A percentile compares a stretch with the other conserved stretches of the same genome.
Conservation (phyloP, 2,113 vertebrate species). For the Halcyon malimbica region DNA sequence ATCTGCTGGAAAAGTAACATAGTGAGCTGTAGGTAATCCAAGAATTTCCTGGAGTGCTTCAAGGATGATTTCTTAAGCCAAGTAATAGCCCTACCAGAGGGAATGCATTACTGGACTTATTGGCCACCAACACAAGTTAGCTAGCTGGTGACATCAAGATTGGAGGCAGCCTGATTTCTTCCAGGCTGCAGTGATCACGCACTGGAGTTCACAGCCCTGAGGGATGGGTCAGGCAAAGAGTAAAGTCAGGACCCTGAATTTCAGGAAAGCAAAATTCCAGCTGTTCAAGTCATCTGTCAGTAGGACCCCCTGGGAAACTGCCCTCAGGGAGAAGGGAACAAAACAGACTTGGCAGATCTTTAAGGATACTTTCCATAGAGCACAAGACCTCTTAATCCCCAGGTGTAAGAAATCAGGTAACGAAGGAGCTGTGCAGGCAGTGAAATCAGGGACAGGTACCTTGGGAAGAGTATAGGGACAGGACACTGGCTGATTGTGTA, state of each 20-base stretch:
- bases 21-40: neutral
- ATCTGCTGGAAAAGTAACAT: neutral
- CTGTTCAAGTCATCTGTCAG: neutral
- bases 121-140: neutral
- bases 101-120: neutral
- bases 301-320: neutral
- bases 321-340: neutral
- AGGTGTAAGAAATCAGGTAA: neutral
- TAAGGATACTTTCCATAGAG: neutral
- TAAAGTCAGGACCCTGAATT: neutral
- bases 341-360: neutral
- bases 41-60: accelerated
- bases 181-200: neutral
- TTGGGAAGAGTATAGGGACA: neutral
- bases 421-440: neutral
- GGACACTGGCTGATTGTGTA: neutral
- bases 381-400: accelerated
- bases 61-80: neutral
- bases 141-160: neutral
- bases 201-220: neutral
- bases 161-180: neutral
- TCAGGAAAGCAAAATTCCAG: neutral
- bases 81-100: neutral
- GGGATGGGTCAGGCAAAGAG: neutral
- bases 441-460: neutral